phyloP scores from a whole-genome alignment of 2,113 vertebrate genomes.

The Pogona vitticeps region DNA sequence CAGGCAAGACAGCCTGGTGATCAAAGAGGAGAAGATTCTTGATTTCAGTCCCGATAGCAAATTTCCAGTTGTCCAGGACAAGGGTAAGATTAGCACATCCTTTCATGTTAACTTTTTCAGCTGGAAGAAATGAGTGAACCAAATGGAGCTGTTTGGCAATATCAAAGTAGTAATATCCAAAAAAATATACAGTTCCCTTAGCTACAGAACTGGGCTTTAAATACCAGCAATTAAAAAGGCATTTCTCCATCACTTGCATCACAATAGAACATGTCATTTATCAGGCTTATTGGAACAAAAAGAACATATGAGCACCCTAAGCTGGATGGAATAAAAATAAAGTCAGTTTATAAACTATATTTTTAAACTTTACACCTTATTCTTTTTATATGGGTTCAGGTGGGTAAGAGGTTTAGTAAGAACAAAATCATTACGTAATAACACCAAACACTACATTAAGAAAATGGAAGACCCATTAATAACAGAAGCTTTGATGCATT shows the following conservation, averaged over 20 bases:
- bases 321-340: not conserved
- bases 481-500: not conserved
- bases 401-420: not conserved
- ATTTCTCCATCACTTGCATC: not conserved
- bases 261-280: not conserved
- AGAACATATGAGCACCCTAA: not conserved
- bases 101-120: conserved; percentile 59
- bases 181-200: not conserved
- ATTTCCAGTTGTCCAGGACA: conserved; percentile 90
- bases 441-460: not conserved
- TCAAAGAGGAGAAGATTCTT: conserved; percentile 85
- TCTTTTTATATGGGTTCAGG: not conserved
- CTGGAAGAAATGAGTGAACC: conserved; percentile 45
- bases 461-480: not conserved
- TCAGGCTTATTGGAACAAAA: not conserved
- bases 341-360: not conserved
- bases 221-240: not conserved
- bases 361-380: not conserved
- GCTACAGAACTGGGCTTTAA: not conserved
- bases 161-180: not conserved
- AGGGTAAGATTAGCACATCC: conserved; percentile 85
- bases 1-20: conserved; percentile 84
- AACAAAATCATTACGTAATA: not conserved
- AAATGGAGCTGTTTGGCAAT: fast-evolving
- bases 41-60: conserved; percentile 86